phyloP scores from a whole-genome alignment of 2,888 invertebrate species.

The Galeruca laticollis region DNA sequence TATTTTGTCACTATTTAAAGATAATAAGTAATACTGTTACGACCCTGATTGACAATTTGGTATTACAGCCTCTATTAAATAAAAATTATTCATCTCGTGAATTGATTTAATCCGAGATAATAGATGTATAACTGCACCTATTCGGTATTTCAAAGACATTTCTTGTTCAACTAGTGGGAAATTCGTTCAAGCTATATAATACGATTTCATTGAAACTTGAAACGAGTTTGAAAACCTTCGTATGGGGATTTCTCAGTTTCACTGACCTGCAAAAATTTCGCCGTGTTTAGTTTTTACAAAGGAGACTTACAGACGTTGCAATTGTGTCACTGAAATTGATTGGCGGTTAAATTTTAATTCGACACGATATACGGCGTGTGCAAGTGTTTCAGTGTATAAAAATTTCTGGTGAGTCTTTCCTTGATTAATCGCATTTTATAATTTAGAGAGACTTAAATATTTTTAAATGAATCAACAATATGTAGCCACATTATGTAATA shows the following conservation, averaged over 20 bases:
- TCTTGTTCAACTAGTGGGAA: conserved; percentile 26
- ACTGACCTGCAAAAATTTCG: conserved; percentile 35
- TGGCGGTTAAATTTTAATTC: not conserved
- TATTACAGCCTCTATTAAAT: not conserved
- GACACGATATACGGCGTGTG: not conserved
- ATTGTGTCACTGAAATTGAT: conserved; percentile 3
- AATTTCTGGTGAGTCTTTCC: conserved; percentile 3
- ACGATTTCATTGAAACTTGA: not conserved
- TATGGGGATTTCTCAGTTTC: conserved; percentile 29
- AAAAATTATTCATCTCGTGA: conserved; percentile 15
- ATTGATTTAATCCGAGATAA: conserved; percentile 19
- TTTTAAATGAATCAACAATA: too few relatives aligned
- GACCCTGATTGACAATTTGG: not conserved
- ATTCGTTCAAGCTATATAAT: conserved; percentile 17
- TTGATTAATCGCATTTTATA: too few relatives aligned
- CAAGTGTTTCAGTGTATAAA: conserved; percentile 7
- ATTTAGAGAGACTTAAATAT: too few relatives aligned
- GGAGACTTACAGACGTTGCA: conserved; percentile 10
- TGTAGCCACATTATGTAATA: too few relatives aligned
- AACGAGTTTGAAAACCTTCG: conserved; percentile 28
- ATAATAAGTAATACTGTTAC: not conserved
- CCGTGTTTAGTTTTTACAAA: conserved; percentile 12
- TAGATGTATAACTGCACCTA: conserved; percentile 15
- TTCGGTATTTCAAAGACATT: conserved; percentile 18
- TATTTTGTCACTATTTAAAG: too few relatives aligned